Percentiles rank a stretch among this genome's conserved stretches.
These are phyloP conservation scores for Caenorhabditis sp. DNA, from an alignment of 2,888 invertebrate species.

Conservation along the genomic window DNA sequence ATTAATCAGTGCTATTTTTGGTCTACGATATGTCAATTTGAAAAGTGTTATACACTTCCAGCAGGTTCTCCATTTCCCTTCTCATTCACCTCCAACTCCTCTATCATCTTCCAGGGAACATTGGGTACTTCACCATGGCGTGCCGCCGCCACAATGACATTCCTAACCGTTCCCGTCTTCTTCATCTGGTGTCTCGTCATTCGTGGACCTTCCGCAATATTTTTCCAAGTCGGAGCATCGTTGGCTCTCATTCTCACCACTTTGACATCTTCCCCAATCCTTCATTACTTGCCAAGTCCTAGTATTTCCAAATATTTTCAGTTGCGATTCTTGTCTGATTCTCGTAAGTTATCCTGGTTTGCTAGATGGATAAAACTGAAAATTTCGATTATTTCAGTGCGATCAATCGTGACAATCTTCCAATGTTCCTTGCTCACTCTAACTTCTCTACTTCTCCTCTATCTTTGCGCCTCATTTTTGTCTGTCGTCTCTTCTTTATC, in stretches of 20 bases:
- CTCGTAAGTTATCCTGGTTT: slow-evolving; percentile 53
- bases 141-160: slow-evolving; percentile 49
- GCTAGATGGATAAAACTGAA: too few species aligned
- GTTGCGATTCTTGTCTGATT: slow-evolving; percentile 44
- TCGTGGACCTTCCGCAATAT: slow-evolving; percentile 35
- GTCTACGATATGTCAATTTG: slow-evolving; percentile 37
- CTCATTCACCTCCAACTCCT: background rate
- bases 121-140: slow-evolving; percentile 54
- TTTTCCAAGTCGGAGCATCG: slow-evolving; percentile 45
- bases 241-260: slow-evolving; percentile 42
- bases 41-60: slow-evolving; percentile 35
- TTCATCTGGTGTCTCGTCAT: slow-evolving; percentile 47
- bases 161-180: slow-evolving; percentile 46
- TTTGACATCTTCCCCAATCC: slow-evolving; percentile 45
- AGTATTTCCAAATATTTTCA: slow-evolving; percentile 50
- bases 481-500: slow-evolving; percentile 38
- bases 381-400: too few species aligned
- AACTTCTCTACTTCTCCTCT: slow-evolving; percentile 28
- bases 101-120: slow-evolving; percentile 25
- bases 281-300: slow-evolving; percentile 58
- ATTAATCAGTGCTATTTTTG: slow-evolving; percentile 41
- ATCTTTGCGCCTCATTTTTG: slow-evolving; percentile 34
- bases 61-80: background rate
- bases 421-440: slow-evolving; percentile 24
- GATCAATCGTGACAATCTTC: slow-evolving; percentile 24